Percentiles rank a stretch among this genome's conserved stretches.
Conservation (phyloP, 2,888 invertebrate genomes). For the Auanema sp. region DNA sequence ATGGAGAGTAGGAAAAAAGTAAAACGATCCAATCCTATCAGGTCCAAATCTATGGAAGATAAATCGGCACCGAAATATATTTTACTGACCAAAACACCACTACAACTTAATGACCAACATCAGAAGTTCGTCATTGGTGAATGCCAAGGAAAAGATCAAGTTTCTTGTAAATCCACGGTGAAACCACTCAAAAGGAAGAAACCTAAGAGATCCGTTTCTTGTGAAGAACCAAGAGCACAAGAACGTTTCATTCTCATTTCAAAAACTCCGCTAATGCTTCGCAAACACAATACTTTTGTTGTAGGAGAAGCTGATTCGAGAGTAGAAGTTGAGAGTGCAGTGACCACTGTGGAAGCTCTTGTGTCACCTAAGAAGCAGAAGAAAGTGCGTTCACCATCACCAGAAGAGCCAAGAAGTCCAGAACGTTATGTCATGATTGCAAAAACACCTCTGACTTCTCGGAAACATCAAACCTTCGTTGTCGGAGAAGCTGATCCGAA, state of each 20-base stretch:
- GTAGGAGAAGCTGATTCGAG: slow-evolving; percentile 9
- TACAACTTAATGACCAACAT: no score
- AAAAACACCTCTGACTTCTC: slow-evolving; percentile 31
- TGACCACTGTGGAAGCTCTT: background rate
- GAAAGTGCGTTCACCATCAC: slow-evolving; percentile 9
- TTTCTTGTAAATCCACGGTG: no score
- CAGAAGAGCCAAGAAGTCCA: slow-evolving; percentile 21
- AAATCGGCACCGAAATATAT: no score
- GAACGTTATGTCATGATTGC: slow-evolving; percentile 31
- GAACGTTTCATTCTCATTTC: no score
- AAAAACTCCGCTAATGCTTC: background rate
- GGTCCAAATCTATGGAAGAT: no score
- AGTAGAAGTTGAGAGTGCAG: slow-evolving; percentile 6
- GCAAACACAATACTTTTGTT: slow-evolving; percentile 7
- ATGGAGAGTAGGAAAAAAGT: background rate
- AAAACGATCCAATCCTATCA: no score
- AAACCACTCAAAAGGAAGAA: no score
- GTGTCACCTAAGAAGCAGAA: slow-evolving; percentile 8
- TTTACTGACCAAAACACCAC: no score
- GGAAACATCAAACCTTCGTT: slow-evolving; percentile 26
- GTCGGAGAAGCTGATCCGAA: slow-evolving; percentile 1
- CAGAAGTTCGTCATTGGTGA: no score
- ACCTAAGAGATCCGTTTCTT: no score
- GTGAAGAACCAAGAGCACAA: no score
- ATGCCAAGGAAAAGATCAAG: no score